Evolutionary conservation across 2,797 vertebrate species (phyloP), one percentile per base, ranked within the genome.

Genomic region (Acropternis orthonyx): DNA sequence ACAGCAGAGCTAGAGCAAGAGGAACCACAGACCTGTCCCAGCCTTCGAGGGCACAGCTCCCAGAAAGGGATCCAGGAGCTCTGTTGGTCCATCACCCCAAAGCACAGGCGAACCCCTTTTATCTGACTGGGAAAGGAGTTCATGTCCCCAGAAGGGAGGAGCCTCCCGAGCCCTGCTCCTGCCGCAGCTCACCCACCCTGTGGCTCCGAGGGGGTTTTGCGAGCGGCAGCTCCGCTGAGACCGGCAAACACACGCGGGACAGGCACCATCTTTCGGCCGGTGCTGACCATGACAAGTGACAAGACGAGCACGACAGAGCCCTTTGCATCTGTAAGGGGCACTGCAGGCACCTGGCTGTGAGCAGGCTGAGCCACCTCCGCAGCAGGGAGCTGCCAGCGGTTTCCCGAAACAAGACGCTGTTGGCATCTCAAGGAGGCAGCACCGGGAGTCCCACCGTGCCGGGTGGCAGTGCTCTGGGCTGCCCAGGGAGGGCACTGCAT

Each of bases 191-290:
- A 7, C 49, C 37, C 71, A 1, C 28, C 61, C 81, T 0, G 68
- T 1, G 3, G 87, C 81, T 48, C 51, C 5, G 48, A 51, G 16
- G 39, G 56, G 62, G 32, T 22, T 68, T 39, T 2, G 21, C 41
- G 49, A 43, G 56, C 84, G 3, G 67, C 84, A 37, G 86, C 39
- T 41, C n/a, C 13, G 3, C 41, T 0, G 8, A 56, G 49, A 21
- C 18, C 34, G 17, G 74, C 83, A 52, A 2, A 85, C 59, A 74
- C 34, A 84, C 8, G 55, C 2, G 43, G 74, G 91, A 92, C n/a
- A 96, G 92, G 95, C 95, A 97, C 95, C 86, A 94, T 81, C 95
- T 96, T 41, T 95, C 54, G 94, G 96, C 68, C 91, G 27, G 23
- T 13, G 66, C 94, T 88, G 91, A 89, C 91, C 88, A 95, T 82